These are phyloP conservation scores for Phoronis australis DNA, from an alignment of 2,888 invertebrate genomes.

Conservation along the genomic window DNA sequence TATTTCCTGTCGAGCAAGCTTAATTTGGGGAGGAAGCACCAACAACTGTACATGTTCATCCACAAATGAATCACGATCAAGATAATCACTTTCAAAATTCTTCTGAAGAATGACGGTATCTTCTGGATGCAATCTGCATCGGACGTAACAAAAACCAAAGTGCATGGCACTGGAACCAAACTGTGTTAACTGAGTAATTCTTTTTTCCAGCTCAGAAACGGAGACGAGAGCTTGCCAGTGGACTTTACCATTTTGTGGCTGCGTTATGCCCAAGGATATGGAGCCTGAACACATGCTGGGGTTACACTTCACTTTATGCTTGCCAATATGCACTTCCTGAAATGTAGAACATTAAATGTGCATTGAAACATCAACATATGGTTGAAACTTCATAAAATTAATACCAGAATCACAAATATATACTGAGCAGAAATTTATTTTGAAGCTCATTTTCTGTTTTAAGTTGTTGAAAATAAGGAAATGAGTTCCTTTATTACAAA, in stretches of 20 bases:
- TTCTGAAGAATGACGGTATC: neutral
- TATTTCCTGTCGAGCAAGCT: neutral
- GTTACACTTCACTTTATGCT: slow-evolving; percentile 5
- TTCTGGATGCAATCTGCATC: slow-evolving; percentile 5
- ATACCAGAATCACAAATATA: too few relatives aligned
- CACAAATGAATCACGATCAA: neutral
- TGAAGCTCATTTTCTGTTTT: too few relatives aligned
- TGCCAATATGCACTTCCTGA: neutral
- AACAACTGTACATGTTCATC: slow-evolving; percentile 3
- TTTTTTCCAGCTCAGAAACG: neutral
- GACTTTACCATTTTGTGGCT: slow-evolving; percentile 3
- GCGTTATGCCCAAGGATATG: slow-evolving; percentile 6
- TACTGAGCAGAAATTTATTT: too few relatives aligned
- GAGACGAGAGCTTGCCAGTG: slow-evolving; percentile 6
- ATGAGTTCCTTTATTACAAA: too few relatives aligned
- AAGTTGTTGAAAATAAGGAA: too few relatives aligned
- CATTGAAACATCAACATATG: too few relatives aligned
- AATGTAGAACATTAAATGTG: too few relatives aligned
- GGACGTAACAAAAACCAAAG: slow-evolving; percentile 17
- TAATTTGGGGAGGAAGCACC: slow-evolving; percentile 5
- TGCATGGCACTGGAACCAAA: neutral
- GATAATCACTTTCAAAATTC: neutral
- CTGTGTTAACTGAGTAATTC: neutral
- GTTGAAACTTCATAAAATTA: too few relatives aligned
- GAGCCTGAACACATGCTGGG: slow-evolving; percentile 7